phyloP scores from a whole-genome alignment of 1,140 invertebrate genomes.

The Drosophila varians region DNA sequence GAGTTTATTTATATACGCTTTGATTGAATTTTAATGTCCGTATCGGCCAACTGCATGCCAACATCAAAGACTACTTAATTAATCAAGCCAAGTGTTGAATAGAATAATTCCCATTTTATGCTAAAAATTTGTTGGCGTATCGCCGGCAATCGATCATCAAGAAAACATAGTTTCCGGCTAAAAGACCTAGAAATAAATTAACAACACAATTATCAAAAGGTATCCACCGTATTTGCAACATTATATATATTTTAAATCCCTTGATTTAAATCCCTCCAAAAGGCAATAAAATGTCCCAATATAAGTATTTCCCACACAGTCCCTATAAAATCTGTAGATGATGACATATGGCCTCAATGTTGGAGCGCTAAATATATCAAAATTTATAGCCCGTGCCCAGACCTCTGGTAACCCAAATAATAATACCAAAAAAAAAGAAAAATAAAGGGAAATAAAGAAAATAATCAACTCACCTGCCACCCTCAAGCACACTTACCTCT shows the following conservation, averaged over 20 bases:
- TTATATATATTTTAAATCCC: neutral
- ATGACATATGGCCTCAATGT: conserved; percentile 51
- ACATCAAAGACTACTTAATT: conserved; percentile 32
- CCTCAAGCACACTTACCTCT: conserved; percentile 59
- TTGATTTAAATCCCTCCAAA: conserved; percentile 10
- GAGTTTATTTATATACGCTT: conserved; percentile 24
- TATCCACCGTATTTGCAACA: no score
- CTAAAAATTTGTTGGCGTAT: conserved; percentile 44
- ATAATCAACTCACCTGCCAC: conserved; percentile 67
- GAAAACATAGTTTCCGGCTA: neutral
- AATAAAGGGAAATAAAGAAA: conserved; percentile 26
- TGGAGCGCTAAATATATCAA: conserved; percentile 43
- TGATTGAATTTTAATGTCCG: conserved; percentile 74
- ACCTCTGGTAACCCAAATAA: conserved; percentile 46
- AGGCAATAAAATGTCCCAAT: conserved; percentile 1
- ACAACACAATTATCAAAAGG: no score
- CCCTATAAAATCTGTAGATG: conserved; percentile 40
- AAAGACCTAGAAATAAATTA: neutral
- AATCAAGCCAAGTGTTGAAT: conserved; percentile 18
- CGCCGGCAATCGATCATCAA: conserved; percentile 31
- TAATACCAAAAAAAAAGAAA: conserved; percentile 19
- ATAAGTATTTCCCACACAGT: conserved; percentile 34
- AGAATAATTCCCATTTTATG: conserved; percentile 16
- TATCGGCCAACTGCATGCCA: conserved; percentile 36
- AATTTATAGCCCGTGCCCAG: conserved; percentile 54